Evolutionary conservation across 2,888 invertebrate genomes (phyloP).

Genomic region (Cheilosia grossa): DNA sequence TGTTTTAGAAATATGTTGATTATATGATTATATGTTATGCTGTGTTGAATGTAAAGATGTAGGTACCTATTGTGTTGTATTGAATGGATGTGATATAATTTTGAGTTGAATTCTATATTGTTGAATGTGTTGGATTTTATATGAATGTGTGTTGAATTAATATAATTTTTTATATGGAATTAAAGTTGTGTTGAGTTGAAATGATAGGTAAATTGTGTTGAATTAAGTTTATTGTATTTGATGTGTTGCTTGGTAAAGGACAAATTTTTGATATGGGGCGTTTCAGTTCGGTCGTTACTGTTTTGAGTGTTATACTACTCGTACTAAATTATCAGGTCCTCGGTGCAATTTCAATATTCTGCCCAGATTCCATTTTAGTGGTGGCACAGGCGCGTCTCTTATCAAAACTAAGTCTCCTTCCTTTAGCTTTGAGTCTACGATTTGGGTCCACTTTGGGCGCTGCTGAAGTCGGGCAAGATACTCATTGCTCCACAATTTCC

Average conservation of each 20-base stretch:
- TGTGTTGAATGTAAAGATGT: no score
- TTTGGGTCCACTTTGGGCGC: background rate
- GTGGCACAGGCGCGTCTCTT: background rate
- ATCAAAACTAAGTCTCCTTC: background rate
- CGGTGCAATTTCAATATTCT: background rate
- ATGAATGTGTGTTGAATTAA: background rate
- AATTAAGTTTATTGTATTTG: background rate
- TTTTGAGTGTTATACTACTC: slow-evolving; percentile 10
- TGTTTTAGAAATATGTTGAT: no score
- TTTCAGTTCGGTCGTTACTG: background rate
- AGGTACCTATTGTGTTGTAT: no score
- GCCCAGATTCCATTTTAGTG: background rate
- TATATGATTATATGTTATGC: no score
- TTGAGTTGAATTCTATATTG: no score
- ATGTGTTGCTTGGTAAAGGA: background rate
- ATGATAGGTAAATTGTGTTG: background rate
- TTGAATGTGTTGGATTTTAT: background rate
- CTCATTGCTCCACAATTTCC: background rate
- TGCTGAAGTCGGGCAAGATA: background rate
- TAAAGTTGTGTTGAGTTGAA: background rate
- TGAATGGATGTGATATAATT: no score
- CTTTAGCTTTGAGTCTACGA: background rate
- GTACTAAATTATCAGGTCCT: background rate
- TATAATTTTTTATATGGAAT: background rate
- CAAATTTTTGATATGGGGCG: background rate